phyloP scores from a whole-genome alignment of 2,113 vertebrate species.

The Dicaeum eximium region DNA sequence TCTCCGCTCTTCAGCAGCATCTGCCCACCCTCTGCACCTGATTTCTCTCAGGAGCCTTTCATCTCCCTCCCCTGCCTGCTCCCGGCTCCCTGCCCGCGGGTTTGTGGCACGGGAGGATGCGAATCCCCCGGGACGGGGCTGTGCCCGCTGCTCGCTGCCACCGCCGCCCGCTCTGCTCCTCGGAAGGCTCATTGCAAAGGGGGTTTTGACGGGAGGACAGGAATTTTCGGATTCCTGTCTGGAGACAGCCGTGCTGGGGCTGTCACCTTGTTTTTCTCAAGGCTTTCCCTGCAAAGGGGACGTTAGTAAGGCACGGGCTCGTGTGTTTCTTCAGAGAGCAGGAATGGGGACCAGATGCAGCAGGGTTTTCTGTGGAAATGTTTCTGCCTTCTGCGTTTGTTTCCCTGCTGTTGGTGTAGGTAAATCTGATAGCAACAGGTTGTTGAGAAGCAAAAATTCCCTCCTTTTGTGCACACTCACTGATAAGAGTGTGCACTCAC shows the following conservation, averaged over 20 bases:
- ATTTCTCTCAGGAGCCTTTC: constrained; percentile 46
- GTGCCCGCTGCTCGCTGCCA: not conserved
- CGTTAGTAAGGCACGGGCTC: rapidly evolving
- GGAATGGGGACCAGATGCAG: not conserved
- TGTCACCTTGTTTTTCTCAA: not conserved
- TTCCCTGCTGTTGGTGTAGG: not conserved
- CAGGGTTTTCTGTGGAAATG: not conserved
- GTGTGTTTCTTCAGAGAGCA: not conserved
- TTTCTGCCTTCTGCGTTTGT: not conserved
- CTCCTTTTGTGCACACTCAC: rapidly evolving
- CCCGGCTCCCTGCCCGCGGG: not conserved
- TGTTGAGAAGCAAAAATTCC: not conserved
- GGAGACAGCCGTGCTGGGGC: not conserved
- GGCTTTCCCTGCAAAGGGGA: not conserved
- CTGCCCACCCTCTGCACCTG: constrained; percentile 54
- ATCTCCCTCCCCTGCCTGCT: not conserved
- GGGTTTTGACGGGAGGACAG: not conserved
- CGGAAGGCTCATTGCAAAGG: not conserved
- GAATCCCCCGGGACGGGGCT: not conserved
- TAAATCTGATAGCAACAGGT: not conserved
- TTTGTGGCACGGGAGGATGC: not conserved
- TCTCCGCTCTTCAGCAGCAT: constrained; percentile 46
- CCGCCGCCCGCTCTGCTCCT: not conserved
- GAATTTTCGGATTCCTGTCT: not conserved
- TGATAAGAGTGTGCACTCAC: rapidly evolving